These are phyloP conservation scores for Cephus runcator DNA, from an alignment of 2,888 invertebrate genomes.

Conservation along the genomic window DNA sequence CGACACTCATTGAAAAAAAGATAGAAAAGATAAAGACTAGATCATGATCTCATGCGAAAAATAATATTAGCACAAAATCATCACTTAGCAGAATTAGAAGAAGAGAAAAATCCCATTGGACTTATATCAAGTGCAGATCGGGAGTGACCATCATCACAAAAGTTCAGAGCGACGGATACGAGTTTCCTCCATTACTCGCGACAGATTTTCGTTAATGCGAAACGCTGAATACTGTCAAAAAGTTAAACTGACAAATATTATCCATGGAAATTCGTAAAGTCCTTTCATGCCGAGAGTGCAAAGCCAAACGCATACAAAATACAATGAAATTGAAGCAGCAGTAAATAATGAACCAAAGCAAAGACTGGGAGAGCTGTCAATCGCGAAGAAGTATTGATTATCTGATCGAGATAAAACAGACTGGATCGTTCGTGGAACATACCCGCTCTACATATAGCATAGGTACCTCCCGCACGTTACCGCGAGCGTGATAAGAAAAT, in stretches of 20 bases:
- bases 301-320: not conserved
- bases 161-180: constrained; percentile 39
- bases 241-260: not conserved
- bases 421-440: not conserved
- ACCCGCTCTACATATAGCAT: not conserved
- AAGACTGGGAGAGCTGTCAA: not conserved
- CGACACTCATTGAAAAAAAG: too few relatives aligned
- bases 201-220: not conserved
- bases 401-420: not conserved
- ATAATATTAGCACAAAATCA: not conserved
- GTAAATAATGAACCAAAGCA: not conserved
- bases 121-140: constrained; percentile 11
- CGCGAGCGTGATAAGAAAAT: not conserved
- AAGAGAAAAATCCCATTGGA: constrained; percentile 46
- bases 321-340: not conserved
- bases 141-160: constrained; percentile 25
- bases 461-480: not conserved
- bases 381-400: not conserved
- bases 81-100: constrained; percentile 39
- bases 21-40: too few relatives aligned
- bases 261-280: not conserved
- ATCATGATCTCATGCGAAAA: too few relatives aligned
- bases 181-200: constrained; percentile 43
- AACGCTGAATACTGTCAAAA: not conserved
- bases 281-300: not conserved